Evolutionary conservation across 2,888 invertebrate species (phyloP).

Genomic region (Dyspetes luteomarginatus): DNA sequence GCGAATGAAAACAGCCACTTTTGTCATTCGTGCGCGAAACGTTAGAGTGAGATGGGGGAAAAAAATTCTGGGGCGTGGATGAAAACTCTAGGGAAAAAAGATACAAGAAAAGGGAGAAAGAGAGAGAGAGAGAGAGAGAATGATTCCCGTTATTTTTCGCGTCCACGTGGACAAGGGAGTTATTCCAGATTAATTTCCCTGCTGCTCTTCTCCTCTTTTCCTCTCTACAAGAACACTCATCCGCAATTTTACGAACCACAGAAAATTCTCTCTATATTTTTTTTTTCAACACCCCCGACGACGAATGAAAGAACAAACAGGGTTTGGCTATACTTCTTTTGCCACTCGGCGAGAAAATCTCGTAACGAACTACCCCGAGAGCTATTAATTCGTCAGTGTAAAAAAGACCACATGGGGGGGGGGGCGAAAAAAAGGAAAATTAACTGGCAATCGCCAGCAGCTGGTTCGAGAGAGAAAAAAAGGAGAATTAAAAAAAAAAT

Average conservation of each 20-base stretch:
- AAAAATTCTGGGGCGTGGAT: constrained; percentile 17
- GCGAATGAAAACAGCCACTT: constrained; percentile 36
- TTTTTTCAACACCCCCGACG: too few relatives aligned
- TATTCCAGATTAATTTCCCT: constrained; percentile 52
- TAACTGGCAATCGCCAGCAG: constrained; percentile 23
- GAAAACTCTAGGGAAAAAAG: constrained; percentile 19
- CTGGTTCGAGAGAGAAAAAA: background rate
- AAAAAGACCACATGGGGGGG: background rate
- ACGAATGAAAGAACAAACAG: constrained; percentile 22
- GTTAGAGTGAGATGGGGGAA: constrained; percentile 1
- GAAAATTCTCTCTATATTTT: background rate
- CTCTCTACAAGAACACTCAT: constrained; percentile 16
- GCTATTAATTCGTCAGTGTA: constrained; percentile 44
- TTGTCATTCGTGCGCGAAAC: constrained; percentile 32
- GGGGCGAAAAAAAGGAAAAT: background rate
- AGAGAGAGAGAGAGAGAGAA: constrained; percentile 17
- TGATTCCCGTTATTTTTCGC: constrained; percentile 48
- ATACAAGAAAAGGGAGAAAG: background rate
- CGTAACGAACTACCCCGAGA: constrained; percentile 34
- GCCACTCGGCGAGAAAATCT: constrained; percentile 19
- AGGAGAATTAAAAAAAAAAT: background rate
- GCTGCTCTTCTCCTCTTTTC: constrained; percentile 13
- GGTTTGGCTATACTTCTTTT: constrained; percentile 20
- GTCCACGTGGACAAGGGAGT: constrained; percentile 26
- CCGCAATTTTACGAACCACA: constrained; percentile 47